A percentile compares a stretch with the other conserved stretches of the same genome.
Evolutionary conservation across 1,140 invertebrate species (phyloP).

Genomic region (Aphis craccivora): DNA sequence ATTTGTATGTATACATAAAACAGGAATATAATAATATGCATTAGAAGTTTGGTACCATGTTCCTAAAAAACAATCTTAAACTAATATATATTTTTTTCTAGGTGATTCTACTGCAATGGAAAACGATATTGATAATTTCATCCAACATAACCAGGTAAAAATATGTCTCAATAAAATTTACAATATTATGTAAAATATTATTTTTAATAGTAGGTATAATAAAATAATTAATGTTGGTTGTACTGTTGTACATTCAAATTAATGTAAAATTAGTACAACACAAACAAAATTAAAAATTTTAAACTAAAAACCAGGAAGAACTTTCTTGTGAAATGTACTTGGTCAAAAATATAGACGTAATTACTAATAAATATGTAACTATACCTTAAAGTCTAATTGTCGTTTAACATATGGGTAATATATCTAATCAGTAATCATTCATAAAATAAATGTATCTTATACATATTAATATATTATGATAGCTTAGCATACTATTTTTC

Average conservation of each 20-base stretch:
- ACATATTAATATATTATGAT: not conserved
- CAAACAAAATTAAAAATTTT: not conserved
- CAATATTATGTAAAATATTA: not conserved
- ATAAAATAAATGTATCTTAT: not conserved
- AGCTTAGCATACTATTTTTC: not conserved
- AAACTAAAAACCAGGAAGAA: not conserved
- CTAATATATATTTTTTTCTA: not conserved
- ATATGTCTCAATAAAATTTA: not conserved
- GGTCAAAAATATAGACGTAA: not conserved
- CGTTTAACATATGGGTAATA: not conserved
- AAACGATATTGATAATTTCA: constrained; percentile 45
- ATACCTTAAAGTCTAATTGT: not conserved
- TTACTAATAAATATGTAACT: not conserved
- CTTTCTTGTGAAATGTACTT: not conserved
- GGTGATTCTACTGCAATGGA: constrained; percentile 40
- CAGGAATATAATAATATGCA: not conserved
- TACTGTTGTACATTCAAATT: too few relatives aligned
- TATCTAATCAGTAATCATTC: constrained; percentile 2
- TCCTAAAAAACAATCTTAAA: not conserved
- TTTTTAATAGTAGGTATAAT: not conserved
- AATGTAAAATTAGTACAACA: not conserved
- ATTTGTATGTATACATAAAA: not conserved
- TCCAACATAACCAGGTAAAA: constrained; percentile 43
- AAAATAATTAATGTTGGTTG: not conserved
- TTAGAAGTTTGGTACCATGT: not conserved